Conservation (phyloP, 2,797 vertebrate genomes). For the Karalla daura region DNA sequence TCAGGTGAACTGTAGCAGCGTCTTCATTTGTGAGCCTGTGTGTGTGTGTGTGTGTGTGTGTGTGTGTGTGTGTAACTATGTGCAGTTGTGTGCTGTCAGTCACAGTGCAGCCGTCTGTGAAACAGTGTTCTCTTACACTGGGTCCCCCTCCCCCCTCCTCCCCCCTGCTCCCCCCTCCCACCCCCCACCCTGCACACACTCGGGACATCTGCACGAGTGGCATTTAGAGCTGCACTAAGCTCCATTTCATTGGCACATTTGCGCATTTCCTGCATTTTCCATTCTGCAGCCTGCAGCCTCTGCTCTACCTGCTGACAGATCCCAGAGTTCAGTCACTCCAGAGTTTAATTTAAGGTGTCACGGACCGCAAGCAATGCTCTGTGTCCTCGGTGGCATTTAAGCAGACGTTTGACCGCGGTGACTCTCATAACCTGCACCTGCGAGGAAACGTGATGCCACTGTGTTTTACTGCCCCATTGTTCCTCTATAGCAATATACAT, state of each 20-base stretch:
- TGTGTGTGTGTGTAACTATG: not conserved
- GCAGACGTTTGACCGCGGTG: constrained; percentile 20
- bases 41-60: constrained; percentile 1
- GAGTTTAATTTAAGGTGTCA: constrained; percentile 53
- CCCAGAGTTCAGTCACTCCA: constrained; percentile 28
- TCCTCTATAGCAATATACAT: constrained; percentile 11
- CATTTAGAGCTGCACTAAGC: constrained; percentile 54
- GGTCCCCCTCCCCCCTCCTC: no score
- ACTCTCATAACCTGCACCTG: constrained; percentile 36
- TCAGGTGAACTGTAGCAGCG: not conserved
- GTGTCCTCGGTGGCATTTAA: constrained; percentile 46
- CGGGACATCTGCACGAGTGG: constrained; percentile 67
- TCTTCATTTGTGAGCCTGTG: constrained; percentile 21
- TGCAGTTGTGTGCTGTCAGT: constrained; percentile 69
- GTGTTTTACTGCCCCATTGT: constrained; percentile 30
- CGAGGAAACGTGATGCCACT: constrained; percentile 36
- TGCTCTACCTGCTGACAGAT: constrained; percentile 34
- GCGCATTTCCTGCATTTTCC: constrained; percentile 54
- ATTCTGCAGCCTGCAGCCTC: constrained; percentile 26
- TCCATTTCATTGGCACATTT: constrained; percentile 60
- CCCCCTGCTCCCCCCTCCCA: no score
- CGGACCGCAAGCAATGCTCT: constrained; percentile 34
- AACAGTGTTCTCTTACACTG: constrained; percentile 60
- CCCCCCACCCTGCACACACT: no score
- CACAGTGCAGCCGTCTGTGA: constrained; percentile 41